Base-by-base conservation (phyloP, 2,113 vertebrate genomes). In the Amphiprion percula region DNA sequence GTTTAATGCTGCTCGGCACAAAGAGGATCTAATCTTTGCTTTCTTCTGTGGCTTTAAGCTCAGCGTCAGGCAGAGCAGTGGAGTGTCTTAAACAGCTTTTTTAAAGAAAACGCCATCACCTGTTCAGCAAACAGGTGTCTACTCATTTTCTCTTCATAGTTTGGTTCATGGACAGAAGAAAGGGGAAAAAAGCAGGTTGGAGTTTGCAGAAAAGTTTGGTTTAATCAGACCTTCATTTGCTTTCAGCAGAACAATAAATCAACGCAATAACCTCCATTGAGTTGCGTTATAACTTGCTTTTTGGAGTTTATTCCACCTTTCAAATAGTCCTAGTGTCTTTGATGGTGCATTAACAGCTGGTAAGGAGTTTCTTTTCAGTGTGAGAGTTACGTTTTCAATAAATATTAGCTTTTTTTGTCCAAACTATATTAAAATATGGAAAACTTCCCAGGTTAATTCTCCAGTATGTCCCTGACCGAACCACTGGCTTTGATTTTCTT, bases 1-100 rank as follows among this genome's bases (percentile, higher is more conserved):
- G 96, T 97, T 96, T 95, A 95, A 97, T 94, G 95, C 94, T 94
- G 90, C 91, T 86, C 56, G 85, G 88, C 95, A 95, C 95, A 97
- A 96, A 97, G 94, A 92, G 90, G 90, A 92, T 74, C 93, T 96
- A 96, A 96, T 96, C 95, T 96, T 93, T 50, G 74, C 94, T 94
- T 93, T 95, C 93, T 95, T 96, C 93, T 96, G 92, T 95, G 92
- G 93, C 90, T 92, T 84, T 91, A 94, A 94, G 91, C 88, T 91
- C 89, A 83, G 92, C 2, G 84, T 94, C 91, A 89, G 90, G 86
- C 90, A 87, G 50, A 80, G 90, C 77, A 86, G 83, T 61, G 17
- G 24, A 47, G 71, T 87, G 88, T 91, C 83, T 95, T 92, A 90
- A 92, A 95, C 79, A 87, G 90, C 87, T 88, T 83, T 73, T 86